These are phyloP conservation scores for Mastigias papua DNA, from an alignment of 30 jellyfish, hydroid and myxozoan species.

Conservation along the genomic window DNA sequence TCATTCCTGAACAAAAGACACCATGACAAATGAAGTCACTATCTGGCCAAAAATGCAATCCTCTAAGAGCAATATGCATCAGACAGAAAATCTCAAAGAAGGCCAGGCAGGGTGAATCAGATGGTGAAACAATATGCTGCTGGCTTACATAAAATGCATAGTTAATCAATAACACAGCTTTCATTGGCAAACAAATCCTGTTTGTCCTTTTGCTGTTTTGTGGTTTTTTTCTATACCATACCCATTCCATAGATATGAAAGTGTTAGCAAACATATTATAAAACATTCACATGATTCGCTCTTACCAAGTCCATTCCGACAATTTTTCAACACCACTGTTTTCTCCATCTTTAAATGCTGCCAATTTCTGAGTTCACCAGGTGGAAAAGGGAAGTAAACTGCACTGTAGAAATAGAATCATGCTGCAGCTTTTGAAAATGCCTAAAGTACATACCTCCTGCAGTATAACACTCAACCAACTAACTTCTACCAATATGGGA, in stretches of 20 bases:
- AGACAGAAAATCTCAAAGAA: no score
- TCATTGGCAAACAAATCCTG: no score
- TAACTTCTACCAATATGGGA: no score
- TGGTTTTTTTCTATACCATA: no score
- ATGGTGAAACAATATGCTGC: no score
- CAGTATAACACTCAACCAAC: neutral
- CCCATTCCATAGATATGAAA: no score
- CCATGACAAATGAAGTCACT: neutral
- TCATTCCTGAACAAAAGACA: conserved; percentile 70
- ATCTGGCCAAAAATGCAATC: neutral
- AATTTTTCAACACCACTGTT: conserved; percentile 39
- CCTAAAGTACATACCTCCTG: neutral
- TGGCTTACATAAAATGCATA: no score
- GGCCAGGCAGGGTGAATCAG: no score
- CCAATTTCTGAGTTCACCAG: neutral
- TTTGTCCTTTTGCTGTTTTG: no score
- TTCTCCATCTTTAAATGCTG: conserved; percentile 22
- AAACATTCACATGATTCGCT: neutral
- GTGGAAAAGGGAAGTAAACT: neutral
- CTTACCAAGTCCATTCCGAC: conserved; percentile 70
- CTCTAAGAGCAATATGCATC: no score
- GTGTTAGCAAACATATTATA: neutral
- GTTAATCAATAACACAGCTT: no score
- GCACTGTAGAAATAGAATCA: neutral
- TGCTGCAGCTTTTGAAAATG: neutral